These are phyloP conservation scores for Eurois occulta DNA, from an alignment of 2,888 invertebrate species.

Conservation along the genomic window DNA sequence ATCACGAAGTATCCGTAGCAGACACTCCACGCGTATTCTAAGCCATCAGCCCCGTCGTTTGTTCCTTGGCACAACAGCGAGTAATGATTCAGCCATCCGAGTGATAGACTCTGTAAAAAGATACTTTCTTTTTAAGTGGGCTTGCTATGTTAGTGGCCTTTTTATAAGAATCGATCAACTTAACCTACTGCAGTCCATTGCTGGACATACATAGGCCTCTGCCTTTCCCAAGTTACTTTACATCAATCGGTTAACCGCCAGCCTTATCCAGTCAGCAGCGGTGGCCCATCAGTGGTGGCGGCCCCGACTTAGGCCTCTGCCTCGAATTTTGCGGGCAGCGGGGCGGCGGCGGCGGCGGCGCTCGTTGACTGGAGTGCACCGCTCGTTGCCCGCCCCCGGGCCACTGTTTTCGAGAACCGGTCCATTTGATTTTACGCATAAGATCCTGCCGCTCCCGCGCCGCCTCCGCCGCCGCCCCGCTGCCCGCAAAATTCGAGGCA, in stretches of 20 bases:
- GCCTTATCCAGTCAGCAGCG: no score
- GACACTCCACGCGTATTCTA: slow-evolving; percentile 90
- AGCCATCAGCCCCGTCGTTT: slow-evolving; percentile 91
- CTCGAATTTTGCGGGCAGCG: no score
- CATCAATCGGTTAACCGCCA: not conserved
- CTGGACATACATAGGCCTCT: not conserved
- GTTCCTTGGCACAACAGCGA: slow-evolving; percentile 93
- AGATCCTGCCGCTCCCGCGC: no score
- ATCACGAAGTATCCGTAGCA: slow-evolving; percentile 92
- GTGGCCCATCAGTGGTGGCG: no score
- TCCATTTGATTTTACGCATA: no score
- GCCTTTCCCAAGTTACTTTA: not conserved
- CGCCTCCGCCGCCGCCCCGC: no score
- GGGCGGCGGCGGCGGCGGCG: no score
- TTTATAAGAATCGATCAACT: not conserved
- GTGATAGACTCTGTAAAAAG: slow-evolving; percentile 84
- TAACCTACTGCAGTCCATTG: not conserved
- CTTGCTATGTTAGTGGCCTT: not conserved
- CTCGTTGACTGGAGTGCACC: no score
- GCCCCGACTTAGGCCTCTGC: no score
- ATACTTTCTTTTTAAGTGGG: not conserved
- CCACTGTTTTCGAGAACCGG: no score
- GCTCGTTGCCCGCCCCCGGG: no score
- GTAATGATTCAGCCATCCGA: slow-evolving; percentile 92
- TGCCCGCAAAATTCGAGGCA: no score